Base-by-base conservation (phyloP, 2,113 vertebrate species). In the Grallaria varia region DNA sequence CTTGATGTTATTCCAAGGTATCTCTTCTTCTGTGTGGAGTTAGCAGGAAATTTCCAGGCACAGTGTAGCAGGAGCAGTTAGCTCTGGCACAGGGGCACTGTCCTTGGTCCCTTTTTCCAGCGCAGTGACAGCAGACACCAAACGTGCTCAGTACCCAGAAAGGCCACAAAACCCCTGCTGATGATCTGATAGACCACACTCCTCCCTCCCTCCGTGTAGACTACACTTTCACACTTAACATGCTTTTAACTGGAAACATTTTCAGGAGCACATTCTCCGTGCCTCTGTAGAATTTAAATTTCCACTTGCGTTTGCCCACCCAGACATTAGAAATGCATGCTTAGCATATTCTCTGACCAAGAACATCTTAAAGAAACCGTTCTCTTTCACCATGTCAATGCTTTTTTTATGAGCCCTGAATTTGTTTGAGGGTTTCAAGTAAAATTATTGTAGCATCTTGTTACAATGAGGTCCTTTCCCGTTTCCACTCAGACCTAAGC, bases 361-460 rank as follows among this genome's bases (percentile, higher is more conserved):
- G 87, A 96, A 97, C 94, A 97, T 97, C 97, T 97, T 97, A 97
- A 97, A 97, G 95, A 96, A 97, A 96, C 96, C 93, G 49, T 96
- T 97, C 90, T 97, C 90, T 97, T 95, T 97, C 93, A 96, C 95
- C 93, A 81, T 96, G 95, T 94, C 95, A 90, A 78, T 93, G 73
- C 76, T 91, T 95, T 93, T 87, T 94, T 96, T 91, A 90, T 94
- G 64, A 94, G 58, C 45, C 80, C 84, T 95, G 96, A 96, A 96
- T 95, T 97, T 96, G 90, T 95, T 96, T 95, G 93, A 92, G 78
- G 91, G 86, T 96, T 96, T 95, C 64, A 52, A 95, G 82, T 95
- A 74, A 96, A 97, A 96, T 93, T 96, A 90, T 95, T 84, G 81
- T 84, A 96, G 90, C 86, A 47, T 97, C 94, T 96, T 92, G 91